Evolutionary conservation across 2,113 vertebrate species (phyloP).

Genomic region (Cheirogaleus medius): DNA sequence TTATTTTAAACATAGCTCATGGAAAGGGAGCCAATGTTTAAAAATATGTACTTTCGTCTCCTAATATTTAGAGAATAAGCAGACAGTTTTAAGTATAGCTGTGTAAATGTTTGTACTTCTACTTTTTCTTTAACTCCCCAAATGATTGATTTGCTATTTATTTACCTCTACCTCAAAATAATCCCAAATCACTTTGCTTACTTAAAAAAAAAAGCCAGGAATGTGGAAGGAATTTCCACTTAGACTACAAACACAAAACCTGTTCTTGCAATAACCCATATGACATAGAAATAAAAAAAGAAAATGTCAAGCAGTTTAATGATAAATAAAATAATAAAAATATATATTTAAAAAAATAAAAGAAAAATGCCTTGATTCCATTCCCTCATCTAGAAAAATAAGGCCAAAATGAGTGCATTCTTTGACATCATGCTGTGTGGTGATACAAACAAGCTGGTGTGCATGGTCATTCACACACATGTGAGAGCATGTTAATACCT

Average conservation of each 20-base stretch:
- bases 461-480: neutral
- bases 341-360: no score
- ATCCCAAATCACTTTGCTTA: neutral
- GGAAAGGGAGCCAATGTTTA: neutral
- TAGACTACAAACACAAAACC: neutral
- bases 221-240: neutral
- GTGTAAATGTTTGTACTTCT: neutral
- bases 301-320: neutral
- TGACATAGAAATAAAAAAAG: neutral
- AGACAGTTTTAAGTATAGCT: slow-evolving; percentile 14
- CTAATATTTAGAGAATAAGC: neutral
- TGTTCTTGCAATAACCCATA: neutral
- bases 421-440: neutral
- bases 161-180: neutral
- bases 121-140: neutral
- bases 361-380: neutral
- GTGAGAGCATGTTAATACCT: neutral
- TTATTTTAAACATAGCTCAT: neutral
- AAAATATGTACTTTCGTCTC: neutral
- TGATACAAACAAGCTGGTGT: neutral
- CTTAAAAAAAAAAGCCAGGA: neutral
- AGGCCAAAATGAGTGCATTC: neutral
- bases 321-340: no score
- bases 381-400: neutral
- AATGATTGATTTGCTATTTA: neutral